Evolutionary conservation across 2,888 invertebrate genomes (phyloP), one percentile per base, ranked within the genome.

Genomic region (Brachypalpus laphriformis): DNA sequence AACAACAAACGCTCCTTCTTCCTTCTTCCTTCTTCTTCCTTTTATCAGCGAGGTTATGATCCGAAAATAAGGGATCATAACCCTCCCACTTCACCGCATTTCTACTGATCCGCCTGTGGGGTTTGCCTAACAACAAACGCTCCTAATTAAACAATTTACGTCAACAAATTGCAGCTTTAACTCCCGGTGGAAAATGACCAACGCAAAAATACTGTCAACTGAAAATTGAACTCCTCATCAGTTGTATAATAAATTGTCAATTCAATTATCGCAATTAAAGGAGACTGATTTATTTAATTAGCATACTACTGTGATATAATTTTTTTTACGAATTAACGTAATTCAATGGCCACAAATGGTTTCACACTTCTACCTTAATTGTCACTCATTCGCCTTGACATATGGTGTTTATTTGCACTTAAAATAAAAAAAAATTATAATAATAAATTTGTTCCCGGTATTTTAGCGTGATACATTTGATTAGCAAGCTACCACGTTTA

Each of bases 351-450:
- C 7, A 8, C 47, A 65, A 65, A 59, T 45, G 31, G 63, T 49
- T 65, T 65, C 61, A 65, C 63, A 65, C 63, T 34, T 65, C 6
- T 14, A 47, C 47, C 7, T 20, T 49, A 65, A 65, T 65, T 65
- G 47, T 65, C 34, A 49, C 14, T 49, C 47, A 47, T 65, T 25
- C 16, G 28, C 16, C 25, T 51, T 42, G 61, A 61, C 61, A 61
- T 42, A 42, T 61, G 61, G 61, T 11, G 11, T 42, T 42, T 61
- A 28, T n/a, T 40, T 56, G 31, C n/a, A 34, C 14, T 14, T 56
- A 11, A 34, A 25, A 51, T 8, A 14, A 3, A 18, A 2, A 22
- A 40, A 14, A 37, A 57, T 34, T 40, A 25, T 59, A 59, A 40
- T 14, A 59, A 14, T 37, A 42, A 59, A 25, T 59, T 59, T 16